Base-by-base conservation (phyloP, 2,113 vertebrate genomes). In the Leucopsar rothschildi region DNA sequence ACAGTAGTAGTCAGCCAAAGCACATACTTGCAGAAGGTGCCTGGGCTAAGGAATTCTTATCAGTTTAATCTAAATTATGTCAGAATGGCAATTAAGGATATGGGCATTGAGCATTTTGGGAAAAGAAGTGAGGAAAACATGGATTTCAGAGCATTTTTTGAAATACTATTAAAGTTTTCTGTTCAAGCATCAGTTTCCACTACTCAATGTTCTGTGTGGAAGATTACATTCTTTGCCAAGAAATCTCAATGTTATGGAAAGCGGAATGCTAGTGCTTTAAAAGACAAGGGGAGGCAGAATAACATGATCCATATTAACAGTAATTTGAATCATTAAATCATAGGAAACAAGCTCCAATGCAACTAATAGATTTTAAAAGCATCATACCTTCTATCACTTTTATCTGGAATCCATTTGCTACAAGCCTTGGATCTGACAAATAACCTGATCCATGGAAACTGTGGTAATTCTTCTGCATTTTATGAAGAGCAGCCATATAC, bases 351-450 rank as follows among this genome's bases (percentile, higher is more conserved):
- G 14, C 15, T 44, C 15, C 6, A 44, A 4, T 63, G 40, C 3
- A 6, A 69, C 29, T 7, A 65, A 31, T 69, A 92, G 61, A 93
- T 61, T 91, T 83, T 79, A 94, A 96, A 93, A 22, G 3, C 24
- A 87, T 61, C 95, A 81, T 98, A 99, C 99, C 99, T 99, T 99
- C 98, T 93, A 90, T 97, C 53, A 98, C 80, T 97, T 96, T 98
- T 98, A 99, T 98, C 94, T 97, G 97, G 97, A 99, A 99, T 29
- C 99, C 99, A 88, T 99, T 99, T 82, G 98, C 98, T 92, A 98
- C 97, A 35, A 99, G 98, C 92, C 99, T 98, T 73, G 98, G 96
- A 97, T 99, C 99, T 19, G 98, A 98, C 61, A 99, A 98, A 93
- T 98, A 96, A 93, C 61, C 44, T 31, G 95, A 93, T 90, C 98